Evolutionary conservation across 2,113 vertebrate species (phyloP).

Genomic region (Chauna torquata): DNA sequence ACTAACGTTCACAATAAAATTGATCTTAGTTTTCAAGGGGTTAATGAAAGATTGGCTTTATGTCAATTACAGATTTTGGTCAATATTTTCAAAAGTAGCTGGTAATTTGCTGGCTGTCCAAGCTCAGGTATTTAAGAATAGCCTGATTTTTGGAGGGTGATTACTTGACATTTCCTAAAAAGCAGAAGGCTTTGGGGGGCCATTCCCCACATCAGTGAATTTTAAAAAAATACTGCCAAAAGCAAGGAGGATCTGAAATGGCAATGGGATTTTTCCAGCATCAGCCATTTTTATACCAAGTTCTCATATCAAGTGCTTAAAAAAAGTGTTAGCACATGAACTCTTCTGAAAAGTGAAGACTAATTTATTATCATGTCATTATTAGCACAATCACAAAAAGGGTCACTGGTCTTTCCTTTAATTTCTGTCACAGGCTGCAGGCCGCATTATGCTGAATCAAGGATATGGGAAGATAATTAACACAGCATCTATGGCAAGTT

Average conservation of each 20-base stretch:
- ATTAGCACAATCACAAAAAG: slow-evolving; percentile 84
- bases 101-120: neutral
- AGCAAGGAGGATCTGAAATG: neutral
- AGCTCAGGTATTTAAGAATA: neutral
- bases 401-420: slow-evolving; percentile 84
- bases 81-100: neutral
- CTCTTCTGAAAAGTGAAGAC: slow-evolving; percentile 82
- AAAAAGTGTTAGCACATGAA: slow-evolving; percentile 74
- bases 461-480: slow-evolving; percentile 96
- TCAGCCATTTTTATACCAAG: slow-evolving; percentile 66
- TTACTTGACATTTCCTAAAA: neutral
- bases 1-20: neutral
- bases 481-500: slow-evolving; percentile 93
- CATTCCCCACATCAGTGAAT: neutral
- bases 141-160: neutral
- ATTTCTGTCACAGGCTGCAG: slow-evolving; percentile 90
- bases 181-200: neutral
- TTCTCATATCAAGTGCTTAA: slow-evolving; percentile 70
- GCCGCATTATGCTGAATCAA: slow-evolving; percentile 93
- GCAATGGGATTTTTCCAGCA: slow-evolving; percentile 17
- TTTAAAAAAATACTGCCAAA: neutral
- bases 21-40: neutral
- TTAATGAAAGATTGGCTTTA: neutral
- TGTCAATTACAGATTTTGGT: neutral
- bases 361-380: slow-evolving; percentile 85